These are phyloP conservation scores for Dysidea cf. avara DNA, from an alignment of 37 sponge, comb jelly and placozoan species.

Conservation along the genomic window DNA sequence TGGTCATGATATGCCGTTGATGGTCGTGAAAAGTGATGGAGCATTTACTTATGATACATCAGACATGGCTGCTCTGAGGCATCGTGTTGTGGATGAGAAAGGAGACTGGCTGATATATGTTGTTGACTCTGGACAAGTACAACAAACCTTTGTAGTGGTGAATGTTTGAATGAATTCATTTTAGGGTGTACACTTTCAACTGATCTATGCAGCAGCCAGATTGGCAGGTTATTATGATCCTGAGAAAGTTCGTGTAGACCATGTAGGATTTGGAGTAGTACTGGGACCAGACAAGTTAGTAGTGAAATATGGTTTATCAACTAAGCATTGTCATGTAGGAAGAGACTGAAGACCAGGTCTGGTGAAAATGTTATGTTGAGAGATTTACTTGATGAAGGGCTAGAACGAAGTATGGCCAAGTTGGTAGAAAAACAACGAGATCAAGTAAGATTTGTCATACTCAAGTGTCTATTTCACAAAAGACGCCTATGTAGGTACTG, in stretches of 20 bases:
- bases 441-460: constrained; percentile 31
- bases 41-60: constrained; percentile 97
- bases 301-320: not conserved
- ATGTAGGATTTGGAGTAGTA: constrained; percentile 98
- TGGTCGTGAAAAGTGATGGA: constrained; percentile 91
- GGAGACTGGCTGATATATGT: constrained; percentile 96
- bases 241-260: constrained; percentile 56
- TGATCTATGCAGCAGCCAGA: constrained; percentile 61
- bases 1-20: constrained; percentile 76
- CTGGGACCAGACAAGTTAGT: constrained; percentile 92
- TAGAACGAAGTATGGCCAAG: constrained; percentile 72
- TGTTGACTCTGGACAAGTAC: constrained; percentile 90
- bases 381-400: constrained; percentile 92
- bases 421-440: constrained; percentile 81
- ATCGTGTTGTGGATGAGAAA: constrained; percentile 81
- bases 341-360: constrained; percentile 79
- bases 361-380: constrained; percentile 85
- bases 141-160: too few species aligned
- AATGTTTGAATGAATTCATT: too few species aligned
- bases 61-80: constrained; percentile 89
- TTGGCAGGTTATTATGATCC: constrained; percentile 76
- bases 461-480: not conserved
- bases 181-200: constrained; percentile 73
- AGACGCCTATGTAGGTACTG: constrained; percentile 56
- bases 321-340: constrained; percentile 27